phyloP scores from a whole-genome alignment of 2,113 vertebrate genomes.

The Amphilophus citrinellus region DNA sequence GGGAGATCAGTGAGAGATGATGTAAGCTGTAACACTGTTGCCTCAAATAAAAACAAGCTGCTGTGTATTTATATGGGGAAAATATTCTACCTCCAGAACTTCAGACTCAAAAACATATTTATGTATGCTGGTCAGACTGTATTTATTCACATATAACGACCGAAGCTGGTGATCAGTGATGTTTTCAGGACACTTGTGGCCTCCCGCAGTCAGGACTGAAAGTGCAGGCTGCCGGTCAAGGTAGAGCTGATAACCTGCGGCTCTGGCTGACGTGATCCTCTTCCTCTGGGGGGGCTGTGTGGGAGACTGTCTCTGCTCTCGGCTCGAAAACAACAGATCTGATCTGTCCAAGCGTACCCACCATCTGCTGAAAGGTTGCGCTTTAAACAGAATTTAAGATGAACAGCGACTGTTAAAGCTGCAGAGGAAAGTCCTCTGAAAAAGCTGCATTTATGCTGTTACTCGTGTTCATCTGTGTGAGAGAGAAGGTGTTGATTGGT shows the following conservation, averaged over 20 bases:
- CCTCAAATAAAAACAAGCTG: neutral
- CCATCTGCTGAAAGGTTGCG: constrained; percentile 23
- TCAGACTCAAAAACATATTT: neutral
- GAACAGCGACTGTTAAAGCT: neutral
- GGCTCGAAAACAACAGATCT: constrained; percentile 20
- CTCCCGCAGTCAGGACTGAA: neutral
- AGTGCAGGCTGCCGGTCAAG: constrained; percentile 5
- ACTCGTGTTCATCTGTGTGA: neutral
- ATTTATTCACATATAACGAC: neutral
- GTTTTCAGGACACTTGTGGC: neutral
- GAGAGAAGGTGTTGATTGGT: constrained; percentile 58
- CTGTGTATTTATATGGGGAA: neutral
- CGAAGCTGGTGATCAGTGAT: neutral
- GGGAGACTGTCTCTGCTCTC: constrained; percentile 31
- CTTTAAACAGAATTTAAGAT: constrained; percentile 39
- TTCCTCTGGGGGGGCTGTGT: constrained; percentile 31
- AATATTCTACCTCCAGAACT: neutral
- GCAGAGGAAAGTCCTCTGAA: neutral
- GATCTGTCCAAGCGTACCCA: constrained; percentile 4
- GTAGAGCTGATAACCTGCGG: constrained; percentile 17
- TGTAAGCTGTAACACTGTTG: neutral
- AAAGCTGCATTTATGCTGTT: neutral
- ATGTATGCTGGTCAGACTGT: neutral
- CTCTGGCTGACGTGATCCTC: neutral
- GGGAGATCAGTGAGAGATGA: neutral